Evolutionary conservation across 2,888 invertebrate genomes (phyloP), one percentile per base, ranked within the genome.

Genomic region (Incurvaria masculella): DNA sequence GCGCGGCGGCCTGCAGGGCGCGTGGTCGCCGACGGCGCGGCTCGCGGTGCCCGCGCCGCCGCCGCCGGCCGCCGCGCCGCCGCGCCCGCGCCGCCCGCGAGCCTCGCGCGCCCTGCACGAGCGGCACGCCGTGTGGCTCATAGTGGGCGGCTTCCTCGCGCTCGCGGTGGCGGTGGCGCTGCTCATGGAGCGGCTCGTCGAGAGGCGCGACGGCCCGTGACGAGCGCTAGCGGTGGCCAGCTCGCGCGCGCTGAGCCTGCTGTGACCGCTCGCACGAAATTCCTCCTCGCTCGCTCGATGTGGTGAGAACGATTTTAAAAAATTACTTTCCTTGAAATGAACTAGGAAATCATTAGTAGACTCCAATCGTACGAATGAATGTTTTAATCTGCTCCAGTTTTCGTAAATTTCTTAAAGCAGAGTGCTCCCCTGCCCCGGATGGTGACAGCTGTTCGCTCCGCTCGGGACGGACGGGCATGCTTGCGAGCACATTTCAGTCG

Each of bases 1-100:
- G 59, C 83, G 94, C 57, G 73, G 72, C 46, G 81, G 82, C 58
- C 79, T 90, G 56, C 69, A 81, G 51, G 88, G 92, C 51, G 85
- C 89, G 52, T 88, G 83, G 72, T 89, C 91, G 54, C 81, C 83
- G 47, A 68, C 82, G 45, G 69, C 85, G 57, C 81, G 82, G 48
- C 81, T 89, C 63, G 70, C 80, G 45, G 83, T 83, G 14, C 58
- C 65, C 43, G 58, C 68, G 5, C 59, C 60, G n/a, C 73, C 69
- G 47, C 59, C 66, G 5, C 54, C 55, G 18, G 62, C 70, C 55
- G 65, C 74, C 39, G 58, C 72, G 43, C 64, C 70, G 54, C 57
- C 64, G 47, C 57, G 69, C 38, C 49, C 63, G 18, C 52, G 59
- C 38, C 55, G 21, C 40, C 59, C 60, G 43, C 74, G 69, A 60